Evolutionary conservation across 2,113 vertebrate genomes (phyloP).

Genomic region (Barbus barbus): DNA sequence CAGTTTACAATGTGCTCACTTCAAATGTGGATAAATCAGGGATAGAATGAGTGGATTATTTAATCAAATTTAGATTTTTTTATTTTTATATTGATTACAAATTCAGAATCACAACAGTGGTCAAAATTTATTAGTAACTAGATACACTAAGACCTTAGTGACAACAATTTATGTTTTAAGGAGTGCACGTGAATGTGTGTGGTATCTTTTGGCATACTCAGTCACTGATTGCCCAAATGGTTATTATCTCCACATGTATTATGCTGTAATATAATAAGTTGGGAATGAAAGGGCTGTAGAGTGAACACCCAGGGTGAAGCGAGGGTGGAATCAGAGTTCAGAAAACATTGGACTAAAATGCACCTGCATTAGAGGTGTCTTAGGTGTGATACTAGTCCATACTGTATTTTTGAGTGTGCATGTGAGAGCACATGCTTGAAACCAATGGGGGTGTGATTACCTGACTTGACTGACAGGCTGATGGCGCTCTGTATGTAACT

Average conservation of each 20-base stretch:
- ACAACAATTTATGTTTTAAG: neutral
- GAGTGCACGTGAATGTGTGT: neutral
- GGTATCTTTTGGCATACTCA: neutral
- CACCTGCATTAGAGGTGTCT: neutral
- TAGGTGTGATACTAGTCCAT: neutral
- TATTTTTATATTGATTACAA: too few species aligned
- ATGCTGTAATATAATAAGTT: constrained; percentile 15
- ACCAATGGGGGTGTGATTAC: constrained; percentile 1
- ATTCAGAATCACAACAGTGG: neutral
- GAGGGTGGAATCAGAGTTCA: neutral
- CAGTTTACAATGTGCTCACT: neutral
- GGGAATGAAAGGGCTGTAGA: neutral
- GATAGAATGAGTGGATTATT: neutral
- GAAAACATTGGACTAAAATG: neutral
- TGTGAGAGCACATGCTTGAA: constrained; percentile 15
- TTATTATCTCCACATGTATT: constrained; percentile 21
- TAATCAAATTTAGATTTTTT: too few species aligned
- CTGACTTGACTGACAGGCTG: constrained; percentile 23
- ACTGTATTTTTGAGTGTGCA: neutral
- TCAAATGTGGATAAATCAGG: neutral
- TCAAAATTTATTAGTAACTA: neutral
- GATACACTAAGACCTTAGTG: neutral
- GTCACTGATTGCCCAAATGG: neutral
- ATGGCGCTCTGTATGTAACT: neutral
- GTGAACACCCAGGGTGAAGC: neutral